These are phyloP conservation scores for Musca vetustissima DNA, from an alignment of 1,140 invertebrate species.

Conservation along the genomic window DNA sequence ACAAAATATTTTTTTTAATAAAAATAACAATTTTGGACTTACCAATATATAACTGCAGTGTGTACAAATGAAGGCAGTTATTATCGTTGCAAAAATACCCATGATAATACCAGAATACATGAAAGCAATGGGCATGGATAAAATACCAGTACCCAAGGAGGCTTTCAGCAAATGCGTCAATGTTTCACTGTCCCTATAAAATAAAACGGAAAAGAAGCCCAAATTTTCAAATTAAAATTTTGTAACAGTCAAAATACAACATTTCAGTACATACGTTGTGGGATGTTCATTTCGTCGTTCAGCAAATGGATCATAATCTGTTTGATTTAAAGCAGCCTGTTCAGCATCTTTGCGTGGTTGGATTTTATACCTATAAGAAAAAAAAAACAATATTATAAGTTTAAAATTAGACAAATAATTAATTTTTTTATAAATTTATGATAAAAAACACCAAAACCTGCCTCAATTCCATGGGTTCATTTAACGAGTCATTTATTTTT, in stretches of 20 bases:
- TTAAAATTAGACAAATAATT: too few relatives aligned
- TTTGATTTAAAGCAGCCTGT: slow-evolving; percentile 57
- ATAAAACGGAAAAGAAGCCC: slow-evolving; percentile 26
- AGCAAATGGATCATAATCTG: slow-evolving; percentile 72
- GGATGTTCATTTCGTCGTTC: slow-evolving; percentile 72
- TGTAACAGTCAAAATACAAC: background rate
- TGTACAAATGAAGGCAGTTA: slow-evolving; percentile 80
- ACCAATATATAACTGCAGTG: slow-evolving; percentile 85
- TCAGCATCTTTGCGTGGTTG: slow-evolving; percentile 58
- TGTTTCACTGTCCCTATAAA: slow-evolving; percentile 75
- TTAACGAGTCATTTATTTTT: slow-evolving; percentile 11
- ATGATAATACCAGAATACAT: slow-evolving; percentile 75
- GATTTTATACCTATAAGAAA: slow-evolving; percentile 66
- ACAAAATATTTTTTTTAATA: too few relatives aligned
- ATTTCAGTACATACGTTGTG: slow-evolving; percentile 82
- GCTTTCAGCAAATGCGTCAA: slow-evolving; percentile 84
- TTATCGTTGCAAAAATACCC: slow-evolving; percentile 75
- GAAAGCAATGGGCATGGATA: slow-evolving; percentile 88
- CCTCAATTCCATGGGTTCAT: slow-evolving; percentile 22
- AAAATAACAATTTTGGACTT: slow-evolving; percentile 59
- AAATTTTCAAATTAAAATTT: slow-evolving; percentile 12
- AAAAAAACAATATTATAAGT: background rate
- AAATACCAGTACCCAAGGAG: slow-evolving; percentile 87
- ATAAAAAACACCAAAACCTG: background rate
- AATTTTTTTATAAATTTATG: slow-evolving; percentile 1